Base-by-base conservation (phyloP, 2,113 vertebrate genomes). In the Callipepla squamata region DNA sequence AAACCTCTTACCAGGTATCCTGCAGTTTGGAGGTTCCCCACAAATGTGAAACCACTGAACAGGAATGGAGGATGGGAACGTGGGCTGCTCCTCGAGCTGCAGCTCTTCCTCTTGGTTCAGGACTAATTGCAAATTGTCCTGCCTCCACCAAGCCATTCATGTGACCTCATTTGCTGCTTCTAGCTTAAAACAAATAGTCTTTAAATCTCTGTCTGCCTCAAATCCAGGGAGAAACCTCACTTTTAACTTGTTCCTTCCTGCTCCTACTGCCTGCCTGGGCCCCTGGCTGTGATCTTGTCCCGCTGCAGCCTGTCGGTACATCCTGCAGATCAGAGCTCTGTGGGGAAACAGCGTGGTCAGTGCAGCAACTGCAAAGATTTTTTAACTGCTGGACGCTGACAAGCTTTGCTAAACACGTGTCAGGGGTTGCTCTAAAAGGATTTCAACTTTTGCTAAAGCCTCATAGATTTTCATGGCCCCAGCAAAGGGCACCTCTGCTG, bases 401-500 rank as follows among this genome's bases (percentile, higher is more conserved):
- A 68, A 22, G 21, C 14, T 9, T 45, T 58, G 70, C 58, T 82
- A 23, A 81, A 55, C 3, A 6, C 3, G 28, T 8, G 3, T 19
- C 44, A 74, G n/a, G 26, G 61, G 17, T 18, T 79, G 58, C 70
- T 94, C 65, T 44, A 44, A 82, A 72, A 1, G 3, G 62, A 47
- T 85, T 92, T 68, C 67, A 79, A 28, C 62, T 87, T 88, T 15
- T 85, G 38, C 79, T 88, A 55, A 80, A 93, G 50, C 72, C 87
- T 74, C 38, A 3, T 1, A 12, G 73, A n/a, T 67, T 88, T 53
- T 20, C 65, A 18, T 88, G 74, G 72, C 19, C 47, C 12, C 59
- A 36, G 34, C 50, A 87, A 91, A 95, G 85, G 90, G 80, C 85
- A 95, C 90, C 90, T 96, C 88, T 96, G 85, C 85, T 96, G 92